Evolutionary conservation across 2,113 vertebrate genomes (phyloP).

Genomic region (Aldabrachelys gigantea): DNA sequence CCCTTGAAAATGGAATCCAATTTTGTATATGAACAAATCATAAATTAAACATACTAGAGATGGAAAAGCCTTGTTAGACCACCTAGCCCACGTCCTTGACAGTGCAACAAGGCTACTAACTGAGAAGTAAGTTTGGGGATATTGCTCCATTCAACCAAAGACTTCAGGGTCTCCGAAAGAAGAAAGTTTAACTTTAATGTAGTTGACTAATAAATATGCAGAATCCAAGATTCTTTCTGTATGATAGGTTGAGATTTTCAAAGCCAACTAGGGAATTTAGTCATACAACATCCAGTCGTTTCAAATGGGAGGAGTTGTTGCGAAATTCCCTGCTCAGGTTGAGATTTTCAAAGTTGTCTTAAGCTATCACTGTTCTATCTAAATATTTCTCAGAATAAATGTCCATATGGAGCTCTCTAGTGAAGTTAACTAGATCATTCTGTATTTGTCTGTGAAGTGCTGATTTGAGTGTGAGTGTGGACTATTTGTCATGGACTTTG

Average conservation of each 20-base stretch:
- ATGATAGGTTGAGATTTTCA: conserved; percentile 10
- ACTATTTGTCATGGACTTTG: conserved; percentile 46
- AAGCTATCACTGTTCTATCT: conserved; percentile 51
- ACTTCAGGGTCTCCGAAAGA: neutral
- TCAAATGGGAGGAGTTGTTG: neutral
- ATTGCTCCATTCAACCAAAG: neutral
- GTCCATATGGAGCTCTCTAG: conserved; percentile 71
- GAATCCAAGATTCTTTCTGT: neutral
- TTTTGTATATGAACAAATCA: neutral
- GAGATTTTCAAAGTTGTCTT: conserved; percentile 34
- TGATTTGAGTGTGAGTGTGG: conserved; percentile 65
- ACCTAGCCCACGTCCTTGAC: neutral
- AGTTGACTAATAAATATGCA: conserved; percentile 3
- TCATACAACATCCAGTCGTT: conserved; percentile 1
- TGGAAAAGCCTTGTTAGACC: neutral
- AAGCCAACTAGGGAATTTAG: conserved; percentile 9
- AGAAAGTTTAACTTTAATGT: conserved; percentile 2
- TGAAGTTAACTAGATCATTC: conserved; percentile 72
- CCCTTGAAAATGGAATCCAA: conserved; percentile 30
- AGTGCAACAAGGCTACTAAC: neutral
- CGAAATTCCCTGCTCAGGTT: conserved; percentile 46
- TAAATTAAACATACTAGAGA: conserved; percentile 10
- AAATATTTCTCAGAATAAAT: conserved; percentile 74
- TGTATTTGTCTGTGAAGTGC: conserved; percentile 61
- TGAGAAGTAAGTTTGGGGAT: neutral